Percentiles rank a stretch among this genome's conserved stretches.
These are phyloP conservation scores for Latrodectus geometricus DNA, from an alignment of 1,140 invertebrate genomes.

Conservation along the genomic window DNA sequence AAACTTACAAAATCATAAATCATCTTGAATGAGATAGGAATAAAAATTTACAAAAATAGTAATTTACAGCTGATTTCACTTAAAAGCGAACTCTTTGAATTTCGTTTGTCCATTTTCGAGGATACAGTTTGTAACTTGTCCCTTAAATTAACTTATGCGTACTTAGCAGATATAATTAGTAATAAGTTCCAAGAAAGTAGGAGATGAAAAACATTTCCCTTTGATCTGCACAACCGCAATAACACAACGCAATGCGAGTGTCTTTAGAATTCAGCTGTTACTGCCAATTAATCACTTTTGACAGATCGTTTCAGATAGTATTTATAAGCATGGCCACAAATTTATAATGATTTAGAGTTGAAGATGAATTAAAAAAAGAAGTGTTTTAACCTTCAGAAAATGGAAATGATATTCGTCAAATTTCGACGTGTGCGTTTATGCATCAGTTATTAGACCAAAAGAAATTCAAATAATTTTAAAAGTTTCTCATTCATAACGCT, in stretches of 20 bases:
- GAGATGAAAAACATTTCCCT: constrained; percentile 6
- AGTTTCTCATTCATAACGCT: neutral
- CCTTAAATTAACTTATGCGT: too few species aligned
- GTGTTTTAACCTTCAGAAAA: neutral
- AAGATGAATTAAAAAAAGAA: neutral
- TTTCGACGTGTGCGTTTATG: constrained; percentile 20
- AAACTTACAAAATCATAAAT: too few species aligned
- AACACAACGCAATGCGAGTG: neutral
- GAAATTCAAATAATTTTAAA: constrained; percentile 35
- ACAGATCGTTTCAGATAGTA: constrained; percentile 26
- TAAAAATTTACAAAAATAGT: too few species aligned
- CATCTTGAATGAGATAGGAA: too few species aligned
- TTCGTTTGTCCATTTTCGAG: too few species aligned
- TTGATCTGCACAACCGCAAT: neutral
- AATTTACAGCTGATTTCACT: too few species aligned
- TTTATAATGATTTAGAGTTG: neutral
- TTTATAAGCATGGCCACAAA: neutral
- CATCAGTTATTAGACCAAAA: constrained; percentile 28
- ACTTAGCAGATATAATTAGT: neutral
- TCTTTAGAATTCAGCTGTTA: neutral
- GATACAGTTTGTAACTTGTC: too few species aligned
- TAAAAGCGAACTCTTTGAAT: too few species aligned
- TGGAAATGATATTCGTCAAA: constrained; percentile 5
- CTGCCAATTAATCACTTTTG: constrained; percentile 37
- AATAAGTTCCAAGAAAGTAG: neutral